A percentile compares a stretch with the other conserved stretches of the same genome.
Evolutionary conservation across 2,113 vertebrate species (phyloP).

Genomic region (Numenius arquata): DNA sequence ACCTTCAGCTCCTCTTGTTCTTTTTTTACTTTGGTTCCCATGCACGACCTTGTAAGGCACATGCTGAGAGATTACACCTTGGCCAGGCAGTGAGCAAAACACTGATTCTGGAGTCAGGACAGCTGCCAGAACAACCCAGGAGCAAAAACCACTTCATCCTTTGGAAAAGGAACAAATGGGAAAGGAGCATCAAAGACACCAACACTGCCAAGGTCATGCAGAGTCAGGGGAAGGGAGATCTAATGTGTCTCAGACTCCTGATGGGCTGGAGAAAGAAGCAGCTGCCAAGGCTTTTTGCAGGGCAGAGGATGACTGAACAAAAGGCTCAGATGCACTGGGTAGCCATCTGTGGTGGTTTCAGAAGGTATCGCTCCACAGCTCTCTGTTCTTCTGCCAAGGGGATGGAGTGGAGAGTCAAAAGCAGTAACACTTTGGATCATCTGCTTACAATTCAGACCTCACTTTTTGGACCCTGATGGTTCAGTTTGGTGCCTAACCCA

Average conservation of each 20-base stretch:
- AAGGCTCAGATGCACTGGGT: background rate
- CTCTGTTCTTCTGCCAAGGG: background rate
- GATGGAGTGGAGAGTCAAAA: background rate
- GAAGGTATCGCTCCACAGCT: background rate
- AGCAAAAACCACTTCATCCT: background rate
- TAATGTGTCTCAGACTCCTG: background rate
- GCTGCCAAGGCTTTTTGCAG: background rate
- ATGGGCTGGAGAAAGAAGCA: background rate
- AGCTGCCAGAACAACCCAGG: background rate
- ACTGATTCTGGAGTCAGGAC: background rate
- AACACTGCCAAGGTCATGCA: background rate
- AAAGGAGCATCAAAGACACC: background rate
- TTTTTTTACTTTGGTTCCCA: background rate
- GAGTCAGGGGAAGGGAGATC: background rate
- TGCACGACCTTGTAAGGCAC: background rate
- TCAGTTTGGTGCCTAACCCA: background rate
- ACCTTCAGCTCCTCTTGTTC: background rate
- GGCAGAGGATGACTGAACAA: background rate
- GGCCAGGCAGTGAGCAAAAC: background rate
- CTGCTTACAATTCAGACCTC: background rate
- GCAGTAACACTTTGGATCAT: background rate
- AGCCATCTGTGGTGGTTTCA: background rate
- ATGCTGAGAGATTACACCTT: rapidly evolving
- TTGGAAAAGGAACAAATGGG: background rate
- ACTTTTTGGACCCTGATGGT: background rate